These are phyloP conservation scores for Motacilla alba DNA, from an alignment of 2,113 vertebrate genomes.

Conservation along the genomic window DNA sequence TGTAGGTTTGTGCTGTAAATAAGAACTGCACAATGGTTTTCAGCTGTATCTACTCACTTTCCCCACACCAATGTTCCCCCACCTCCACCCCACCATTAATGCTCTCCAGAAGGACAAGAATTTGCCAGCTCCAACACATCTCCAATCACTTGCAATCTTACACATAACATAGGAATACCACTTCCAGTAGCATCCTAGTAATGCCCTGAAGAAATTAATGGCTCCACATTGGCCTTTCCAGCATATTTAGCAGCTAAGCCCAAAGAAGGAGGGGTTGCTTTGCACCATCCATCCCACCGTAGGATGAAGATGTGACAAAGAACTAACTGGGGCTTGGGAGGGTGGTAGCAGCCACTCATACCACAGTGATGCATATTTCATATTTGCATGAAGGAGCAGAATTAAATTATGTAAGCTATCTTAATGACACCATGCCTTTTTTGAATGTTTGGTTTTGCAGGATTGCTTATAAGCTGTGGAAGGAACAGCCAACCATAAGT, in stretches of 20 bases:
- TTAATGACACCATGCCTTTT: background rate
- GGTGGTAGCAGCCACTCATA: background rate
- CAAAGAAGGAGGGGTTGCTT: background rate
- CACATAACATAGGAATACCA: rapidly evolving
- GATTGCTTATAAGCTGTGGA: background rate
- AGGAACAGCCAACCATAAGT: background rate
- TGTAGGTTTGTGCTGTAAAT: background rate
- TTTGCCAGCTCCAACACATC: background rate
- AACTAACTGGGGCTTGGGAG: background rate
- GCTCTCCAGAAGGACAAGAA: background rate
- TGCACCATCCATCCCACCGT: background rate
- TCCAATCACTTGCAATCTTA: background rate
- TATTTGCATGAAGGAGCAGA: background rate
- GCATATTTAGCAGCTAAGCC: background rate
- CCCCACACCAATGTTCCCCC: background rate
- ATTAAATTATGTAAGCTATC: background rate
- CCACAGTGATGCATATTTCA: too few species aligned
- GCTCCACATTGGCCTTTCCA: background rate
- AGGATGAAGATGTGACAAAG: background rate
- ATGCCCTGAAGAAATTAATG: background rate
- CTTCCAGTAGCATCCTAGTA: background rate
- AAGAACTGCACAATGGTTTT: background rate
- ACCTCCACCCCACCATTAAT: background rate
- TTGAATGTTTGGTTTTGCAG: background rate
- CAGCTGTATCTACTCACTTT: background rate